These are phyloP conservation scores for Trachelus iudaicus DNA, from an alignment of 2,888 invertebrate species.

Conservation along the genomic window DNA sequence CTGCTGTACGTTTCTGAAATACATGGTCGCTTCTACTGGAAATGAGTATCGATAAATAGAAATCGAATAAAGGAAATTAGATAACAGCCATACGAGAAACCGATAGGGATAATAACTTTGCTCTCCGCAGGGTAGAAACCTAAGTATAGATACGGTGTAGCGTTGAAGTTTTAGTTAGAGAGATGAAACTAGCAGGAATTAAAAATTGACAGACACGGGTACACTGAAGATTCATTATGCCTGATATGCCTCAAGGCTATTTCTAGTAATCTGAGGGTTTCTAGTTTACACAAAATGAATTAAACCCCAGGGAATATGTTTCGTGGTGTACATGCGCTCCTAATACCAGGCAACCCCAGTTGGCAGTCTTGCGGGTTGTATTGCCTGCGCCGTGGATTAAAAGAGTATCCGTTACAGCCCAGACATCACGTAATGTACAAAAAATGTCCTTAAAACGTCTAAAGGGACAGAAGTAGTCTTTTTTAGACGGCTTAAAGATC, in stretches of 20 bases:
- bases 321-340: background rate
- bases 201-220: background rate
- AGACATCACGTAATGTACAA: no score
- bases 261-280: background rate
- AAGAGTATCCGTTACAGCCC: background rate
- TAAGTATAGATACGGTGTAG: background rate
- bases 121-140: background rate
- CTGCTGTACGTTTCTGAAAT: background rate
- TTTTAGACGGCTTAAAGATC: background rate
- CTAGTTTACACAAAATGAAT: background rate
- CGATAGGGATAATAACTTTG: background rate
- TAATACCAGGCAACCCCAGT: constrained; percentile 4
- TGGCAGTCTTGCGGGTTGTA: background rate
- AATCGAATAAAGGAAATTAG: background rate
- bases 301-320: background rate
- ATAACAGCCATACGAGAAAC: background rate
- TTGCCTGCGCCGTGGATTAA: background rate
- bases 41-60: background rate
- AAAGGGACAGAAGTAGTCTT: background rate
- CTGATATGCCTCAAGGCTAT: background rate
- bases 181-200: background rate
- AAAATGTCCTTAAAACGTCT: background rate
- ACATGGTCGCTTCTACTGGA: background rate
- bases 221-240: background rate
- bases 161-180: background rate